Evolutionary conservation across 2,113 vertebrate species (phyloP), one percentile per base, ranked within the genome.

Genomic region (Coptodon rendalli): DNA sequence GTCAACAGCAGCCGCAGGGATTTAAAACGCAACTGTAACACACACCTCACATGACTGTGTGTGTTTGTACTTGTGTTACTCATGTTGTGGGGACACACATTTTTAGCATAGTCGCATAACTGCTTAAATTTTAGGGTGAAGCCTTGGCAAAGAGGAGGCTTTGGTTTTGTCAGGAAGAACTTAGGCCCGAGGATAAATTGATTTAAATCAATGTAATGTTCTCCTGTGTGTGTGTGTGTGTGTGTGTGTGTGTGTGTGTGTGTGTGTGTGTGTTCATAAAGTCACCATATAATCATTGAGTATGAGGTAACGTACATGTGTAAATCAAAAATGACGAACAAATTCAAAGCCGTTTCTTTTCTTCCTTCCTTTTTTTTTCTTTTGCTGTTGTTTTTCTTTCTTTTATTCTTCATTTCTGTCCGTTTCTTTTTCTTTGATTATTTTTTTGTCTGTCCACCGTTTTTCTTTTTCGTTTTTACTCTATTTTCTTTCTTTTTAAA

Each of bases 1-100:
- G 81, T 86, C 78, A 88, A 86, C 86, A 86, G 81, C 82, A 88
- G 86, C 90, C 31, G 24, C 59, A 27, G 71, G 78, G 91, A 76
- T 85, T 82, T 80, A 53, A 86, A 53, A 45, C 76, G 56, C 54
- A 36, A 71, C 76, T 31, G 52, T 54, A 68, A 36, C 89, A 91
- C 85, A 86, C 83, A 66, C 45, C 57, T 79, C 83, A 54, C 85
- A 85, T 76, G 71, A 83, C 11, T 2, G 4, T 9, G 38, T 34
- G 63, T 29, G 34, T 22, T 13, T 79, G 83, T 38, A 17, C 10
- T 9, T 80, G 78, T 52, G 19, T 68, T 66, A 36, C 40, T 86
- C 81, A 5, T 83, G 81, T 66, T 83, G 54, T 63, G 86, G 59
- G 80, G 86, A 61, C 78, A 80, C 4, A 0, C 24, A 24, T 36